A percentile compares a stretch with the other conserved stretches of the same genome.
Evolutionary conservation across 2,888 invertebrate genomes (phyloP).

Genomic region (Idaea dimidiata): DNA sequence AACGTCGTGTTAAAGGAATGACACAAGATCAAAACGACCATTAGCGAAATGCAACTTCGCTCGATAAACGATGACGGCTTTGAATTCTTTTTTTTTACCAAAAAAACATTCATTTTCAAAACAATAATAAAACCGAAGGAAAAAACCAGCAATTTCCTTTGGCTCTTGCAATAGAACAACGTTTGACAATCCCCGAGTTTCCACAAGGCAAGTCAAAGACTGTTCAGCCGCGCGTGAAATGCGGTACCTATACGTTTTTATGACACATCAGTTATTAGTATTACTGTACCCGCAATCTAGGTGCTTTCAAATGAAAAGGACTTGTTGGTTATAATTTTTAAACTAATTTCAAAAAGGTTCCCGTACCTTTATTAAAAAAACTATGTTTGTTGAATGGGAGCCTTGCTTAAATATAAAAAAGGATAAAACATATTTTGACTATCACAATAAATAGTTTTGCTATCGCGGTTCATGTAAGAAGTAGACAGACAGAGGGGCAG

Average conservation of each 20-base stretch:
- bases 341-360: not conserved
- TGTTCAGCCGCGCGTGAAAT: slow-evolving; percentile 20
- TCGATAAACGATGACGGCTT: too few species aligned
- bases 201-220: slow-evolving; percentile 35
- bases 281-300: not conserved
- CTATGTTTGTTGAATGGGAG: too few species aligned
- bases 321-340: not conserved
- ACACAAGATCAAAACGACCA: too few species aligned
- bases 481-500: too few species aligned
- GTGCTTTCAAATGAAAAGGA: not conserved
- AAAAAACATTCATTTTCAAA: not conserved
- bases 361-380: too few species aligned
- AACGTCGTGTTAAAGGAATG: too few species aligned
- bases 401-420: too few species aligned
- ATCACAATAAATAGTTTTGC: too few species aligned
- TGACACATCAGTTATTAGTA: slow-evolving; percentile 11
- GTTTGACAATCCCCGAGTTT: slow-evolving; percentile 19
- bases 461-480: too few species aligned
- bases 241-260: slow-evolving; percentile 15
- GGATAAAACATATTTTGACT: too few species aligned
- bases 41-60: too few species aligned
- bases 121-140: not conserved
- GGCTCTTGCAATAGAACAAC: not conserved
- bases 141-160: not conserved
- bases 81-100: not conserved